Base-by-base conservation (phyloP, 2,113 vertebrate genomes). In the Ibidorhyncha struthersii region DNA sequence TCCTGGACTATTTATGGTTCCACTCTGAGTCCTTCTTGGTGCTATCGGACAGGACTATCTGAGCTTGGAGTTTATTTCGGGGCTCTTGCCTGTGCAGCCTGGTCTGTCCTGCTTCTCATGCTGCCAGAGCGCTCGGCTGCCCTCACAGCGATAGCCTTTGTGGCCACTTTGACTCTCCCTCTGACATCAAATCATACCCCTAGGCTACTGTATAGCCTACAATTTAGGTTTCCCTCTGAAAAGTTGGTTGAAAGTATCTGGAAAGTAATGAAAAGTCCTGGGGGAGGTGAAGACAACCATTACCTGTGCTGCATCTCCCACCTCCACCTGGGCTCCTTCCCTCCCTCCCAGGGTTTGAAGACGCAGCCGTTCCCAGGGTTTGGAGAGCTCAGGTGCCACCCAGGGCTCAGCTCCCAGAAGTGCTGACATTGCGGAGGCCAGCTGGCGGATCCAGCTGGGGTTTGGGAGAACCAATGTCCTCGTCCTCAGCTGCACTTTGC, bases 401-500 rank as follows among this genome's bases (percentile, higher is more conserved):
- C 90, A 50, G 77, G 95, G 80, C 93, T 96, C 89, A 29, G 80
- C 83, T 89, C 69, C 84, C 45, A 56, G 53, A 77, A 74, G 66
- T 49, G 87, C 78, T 95, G 90, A 93, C 91, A 36, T 4, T 0
- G 66, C 93, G 45, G 67, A 56, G 95, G 78, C 88, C 27, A 9
- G 4, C 89, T 66, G 19, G 86, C 86, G 10, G 3, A 81, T 90
- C 90, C 91, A 74, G 85, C 92, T 82, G 95, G 58, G 87, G 12
- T 74, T 92, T 55, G 92, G 95, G 84, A 95, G 86, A 89, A 47
- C 72, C 78, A 5, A 22, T 10, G 50, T 69, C 81, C 89, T 93
- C 86, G 19, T 93, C 88, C 92, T 94, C 86, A 30, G 78, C 91
- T 86, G 92, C 82, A 83, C 95, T 92, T 90, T 41, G 93, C 82